Percentiles rank a stretch among this genome's conserved stretches.
phyloP scores from a whole-genome alignment of 2,113 vertebrate species.

The Cebus imitator region DNA sequence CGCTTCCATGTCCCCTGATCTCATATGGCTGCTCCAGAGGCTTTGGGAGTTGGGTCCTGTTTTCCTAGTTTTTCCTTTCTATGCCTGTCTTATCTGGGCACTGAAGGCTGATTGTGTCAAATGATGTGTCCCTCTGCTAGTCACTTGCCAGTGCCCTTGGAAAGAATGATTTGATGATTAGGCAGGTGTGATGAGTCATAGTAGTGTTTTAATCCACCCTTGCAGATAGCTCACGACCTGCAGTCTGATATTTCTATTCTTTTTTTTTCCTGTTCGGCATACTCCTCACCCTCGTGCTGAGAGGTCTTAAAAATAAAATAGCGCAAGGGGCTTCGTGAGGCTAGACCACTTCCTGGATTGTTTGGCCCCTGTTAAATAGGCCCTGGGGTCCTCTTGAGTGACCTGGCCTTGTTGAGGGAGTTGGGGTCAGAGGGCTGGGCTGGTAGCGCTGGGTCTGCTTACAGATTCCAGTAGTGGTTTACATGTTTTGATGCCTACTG shows the following conservation, averaged over 20 bases:
- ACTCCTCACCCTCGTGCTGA: not conserved
- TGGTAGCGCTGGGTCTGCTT: not conserved
- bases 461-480: not conserved
- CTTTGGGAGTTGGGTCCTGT: not conserved
- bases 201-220: not conserved
- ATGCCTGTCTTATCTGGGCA: not conserved
- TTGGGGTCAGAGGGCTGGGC: not conserved
- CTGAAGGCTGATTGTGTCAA: not conserved
- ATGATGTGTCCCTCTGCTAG: not conserved
- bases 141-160: not conserved
- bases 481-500: not conserved
- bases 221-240: not conserved
- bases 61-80: not conserved
- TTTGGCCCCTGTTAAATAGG: not conserved
- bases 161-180: not conserved
- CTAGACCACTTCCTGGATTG: not conserved
- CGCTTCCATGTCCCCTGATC: not conserved
- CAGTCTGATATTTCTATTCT: not conserved
- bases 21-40: not conserved
- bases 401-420: too few relatives aligned
- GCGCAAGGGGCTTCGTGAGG: not conserved
- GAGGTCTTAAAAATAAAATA: slow-evolving; percentile 13
- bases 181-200: not conserved
- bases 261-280: not conserved
- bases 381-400: not conserved